Evolutionary conservation across 2,797 vertebrate genomes (phyloP), one percentile per base, ranked within the genome.

Genomic region (Cirrhinus molitorella): DNA sequence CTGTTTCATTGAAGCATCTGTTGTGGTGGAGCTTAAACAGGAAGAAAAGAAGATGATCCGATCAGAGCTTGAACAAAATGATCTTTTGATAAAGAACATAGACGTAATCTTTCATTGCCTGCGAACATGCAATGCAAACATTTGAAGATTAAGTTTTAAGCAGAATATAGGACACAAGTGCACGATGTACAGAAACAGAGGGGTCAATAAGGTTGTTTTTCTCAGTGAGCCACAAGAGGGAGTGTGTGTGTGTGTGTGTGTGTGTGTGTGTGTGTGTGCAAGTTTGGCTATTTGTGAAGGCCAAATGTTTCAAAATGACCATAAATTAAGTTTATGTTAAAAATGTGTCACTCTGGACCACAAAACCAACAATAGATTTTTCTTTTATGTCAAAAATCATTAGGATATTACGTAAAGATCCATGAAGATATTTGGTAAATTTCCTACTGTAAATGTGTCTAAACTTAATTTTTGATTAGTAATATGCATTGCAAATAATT

Each of bases 1-100:
- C 21, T 25, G 49, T 49, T 14, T 57, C 23, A 13, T 63, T 13
- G 19, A 47, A 34, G 45, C 76, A 53, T 79, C 76, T 79, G 76
- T 51, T 79, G 76, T 9, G 28, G 7, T 23, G 45, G 4, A 23
- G 72, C 51, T 74, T 57, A 57, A n/a, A 65, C 25, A 2, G 37
- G 34, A 45, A 55, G 23, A 66, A 31, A 55, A 9, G 5, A 11
- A 51, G 13, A 55, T 55, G 57, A 66, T 76, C 47, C 0, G 31
- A 82, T 40, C n/a, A 53, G 43, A 65, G n/a, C 21, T 61, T 37
- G 59, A 53, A 53, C 45, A 37, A 31, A 83, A 83, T n/a, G 2
- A 83, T 67, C 4, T 28, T 77, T 76, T 63, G 19, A 81, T 47
- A 49, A 31, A 71, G 31, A 43, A n/a, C 23, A 34, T 66, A 25